phyloP scores from a whole-genome alignment of 2,888 invertebrate species.

The Hyppa rectilinea region DNA sequence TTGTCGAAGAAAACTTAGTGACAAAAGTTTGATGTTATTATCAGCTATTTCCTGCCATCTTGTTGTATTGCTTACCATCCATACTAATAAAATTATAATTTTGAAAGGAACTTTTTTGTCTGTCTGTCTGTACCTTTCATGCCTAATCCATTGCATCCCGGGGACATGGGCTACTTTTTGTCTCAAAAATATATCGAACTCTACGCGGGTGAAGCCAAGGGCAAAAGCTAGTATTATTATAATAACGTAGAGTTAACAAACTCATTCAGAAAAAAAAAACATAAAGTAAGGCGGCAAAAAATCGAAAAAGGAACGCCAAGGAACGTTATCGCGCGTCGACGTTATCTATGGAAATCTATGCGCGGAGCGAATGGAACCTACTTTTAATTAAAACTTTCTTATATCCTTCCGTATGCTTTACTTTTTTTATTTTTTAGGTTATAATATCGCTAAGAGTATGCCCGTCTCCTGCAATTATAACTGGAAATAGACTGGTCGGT shows the following conservation, averaged over 20 bases:
- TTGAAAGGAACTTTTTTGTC: too few relatives aligned
- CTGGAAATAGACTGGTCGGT: conserved; percentile 18
- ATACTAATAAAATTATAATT: too few relatives aligned
- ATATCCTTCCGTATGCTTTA: conserved; percentile 51
- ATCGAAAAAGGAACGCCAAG: conserved; percentile 50
- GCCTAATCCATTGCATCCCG: too few relatives aligned
- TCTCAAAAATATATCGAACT: too few relatives aligned
- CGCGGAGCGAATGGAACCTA: conserved; percentile 61
- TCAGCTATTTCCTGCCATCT: neutral
- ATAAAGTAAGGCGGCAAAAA: conserved; percentile 28
- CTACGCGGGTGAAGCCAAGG: too few relatives aligned
- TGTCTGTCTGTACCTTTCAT: too few relatives aligned
- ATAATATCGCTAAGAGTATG: conserved; percentile 23
- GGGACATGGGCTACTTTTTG: too few relatives aligned
- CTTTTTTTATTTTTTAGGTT: conserved; percentile 46
- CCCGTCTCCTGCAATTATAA: conserved; percentile 29
- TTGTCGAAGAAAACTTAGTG: neutral
- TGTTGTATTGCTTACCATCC: conserved; percentile 23
- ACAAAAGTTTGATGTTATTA: neutral
- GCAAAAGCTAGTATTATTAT: too few relatives aligned
- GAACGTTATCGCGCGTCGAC: conserved; percentile 60
- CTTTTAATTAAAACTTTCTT: conserved; percentile 70
- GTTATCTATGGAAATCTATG: conserved; percentile 70
- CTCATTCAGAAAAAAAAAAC: conserved; percentile 14
- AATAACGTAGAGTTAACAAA: conserved; percentile 25